Conservation (phyloP, 2,888 invertebrate species). For the Cremastinae sp. region DNA sequence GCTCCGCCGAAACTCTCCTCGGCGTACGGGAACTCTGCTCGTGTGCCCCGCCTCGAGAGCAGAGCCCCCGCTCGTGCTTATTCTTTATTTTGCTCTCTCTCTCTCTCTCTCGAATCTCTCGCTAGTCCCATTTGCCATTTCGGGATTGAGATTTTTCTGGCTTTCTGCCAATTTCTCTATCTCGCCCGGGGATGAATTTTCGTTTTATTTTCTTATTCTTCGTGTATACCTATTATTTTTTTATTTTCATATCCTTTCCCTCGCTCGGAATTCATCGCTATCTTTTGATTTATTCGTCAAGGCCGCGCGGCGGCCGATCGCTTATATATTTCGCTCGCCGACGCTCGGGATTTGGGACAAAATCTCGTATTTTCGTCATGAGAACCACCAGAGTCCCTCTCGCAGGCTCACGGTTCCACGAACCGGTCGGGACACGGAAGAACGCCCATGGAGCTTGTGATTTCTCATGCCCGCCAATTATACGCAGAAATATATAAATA, state of each 20-base stretch:
- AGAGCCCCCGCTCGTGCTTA: no score
- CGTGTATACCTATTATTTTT: background rate
- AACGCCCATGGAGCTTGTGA: constrained; percentile 56
- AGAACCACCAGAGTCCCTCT: constrained; percentile 25
- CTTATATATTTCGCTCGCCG: constrained; percentile 44
- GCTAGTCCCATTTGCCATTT: constrained; percentile 46
- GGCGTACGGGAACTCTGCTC: constrained; percentile 51
- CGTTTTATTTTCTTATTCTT: constrained; percentile 28
- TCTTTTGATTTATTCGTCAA: constrained; percentile 50
- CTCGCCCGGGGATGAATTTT: no score
- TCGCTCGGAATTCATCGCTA: constrained; percentile 35
- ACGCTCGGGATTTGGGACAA: constrained; percentile 17
- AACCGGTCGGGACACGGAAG: constrained; percentile 43
- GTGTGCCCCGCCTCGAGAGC: constrained; percentile 47
- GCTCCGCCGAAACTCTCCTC: constrained; percentile 55
- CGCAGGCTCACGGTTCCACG: constrained; percentile 40
- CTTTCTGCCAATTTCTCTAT: constrained; percentile 52
- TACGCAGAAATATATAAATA: constrained; percentile 15
- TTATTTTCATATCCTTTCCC: background rate
- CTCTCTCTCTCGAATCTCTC: background rate
- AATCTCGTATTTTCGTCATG: constrained; percentile 30
- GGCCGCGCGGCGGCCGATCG: constrained; percentile 24
- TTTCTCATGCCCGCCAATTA: constrained; percentile 39
- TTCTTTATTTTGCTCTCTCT: constrained; percentile 23
- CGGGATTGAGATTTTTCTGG: constrained; percentile 49